A percentile compares a stretch with the other conserved stretches of the same genome.
Conservation (phyloP, 1,140 invertebrate species). For the Eueides isabella region DNA sequence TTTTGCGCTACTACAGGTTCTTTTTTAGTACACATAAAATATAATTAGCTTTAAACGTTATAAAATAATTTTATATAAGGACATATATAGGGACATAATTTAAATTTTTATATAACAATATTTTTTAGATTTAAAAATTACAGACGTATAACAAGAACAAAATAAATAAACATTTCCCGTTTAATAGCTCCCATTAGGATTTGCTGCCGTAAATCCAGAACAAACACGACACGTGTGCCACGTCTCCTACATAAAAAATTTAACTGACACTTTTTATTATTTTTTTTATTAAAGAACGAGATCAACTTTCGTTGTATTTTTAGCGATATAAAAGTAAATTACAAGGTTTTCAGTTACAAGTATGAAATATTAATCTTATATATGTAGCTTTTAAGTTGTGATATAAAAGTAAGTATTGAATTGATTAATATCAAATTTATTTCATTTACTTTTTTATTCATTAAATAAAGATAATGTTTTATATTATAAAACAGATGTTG, state of each 20-base stretch:
- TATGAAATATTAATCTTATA: neutral
- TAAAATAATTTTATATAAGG: too few species aligned
- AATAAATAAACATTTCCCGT: slow-evolving; percentile 30
- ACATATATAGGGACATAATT: too few species aligned
- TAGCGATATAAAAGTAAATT: neutral
- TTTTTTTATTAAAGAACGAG: neutral
- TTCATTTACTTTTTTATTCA: too few species aligned
- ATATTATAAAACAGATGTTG: neutral
- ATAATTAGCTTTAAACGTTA: too few species aligned
- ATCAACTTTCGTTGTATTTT: neutral
- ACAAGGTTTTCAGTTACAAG: neutral
- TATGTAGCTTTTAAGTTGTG: too few species aligned
- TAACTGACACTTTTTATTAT: neutral
- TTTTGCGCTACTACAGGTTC: too few species aligned
- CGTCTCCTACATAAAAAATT: slow-evolving; percentile 4
- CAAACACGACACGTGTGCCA: slow-evolving; percentile 23
- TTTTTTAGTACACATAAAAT: too few species aligned
- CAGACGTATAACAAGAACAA: slow-evolving; percentile 13
- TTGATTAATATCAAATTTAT: too few species aligned
- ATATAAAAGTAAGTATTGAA: too few species aligned
- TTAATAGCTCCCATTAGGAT: slow-evolving; percentile 20
- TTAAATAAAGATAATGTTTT: too few species aligned
- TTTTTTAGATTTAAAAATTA: neutral
- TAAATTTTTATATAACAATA: too few species aligned
- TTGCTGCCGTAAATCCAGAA: slow-evolving; percentile 17